Evolutionary conservation across 2,113 vertebrate genomes (phyloP).

Genomic region (Percina caprodes): DNA sequence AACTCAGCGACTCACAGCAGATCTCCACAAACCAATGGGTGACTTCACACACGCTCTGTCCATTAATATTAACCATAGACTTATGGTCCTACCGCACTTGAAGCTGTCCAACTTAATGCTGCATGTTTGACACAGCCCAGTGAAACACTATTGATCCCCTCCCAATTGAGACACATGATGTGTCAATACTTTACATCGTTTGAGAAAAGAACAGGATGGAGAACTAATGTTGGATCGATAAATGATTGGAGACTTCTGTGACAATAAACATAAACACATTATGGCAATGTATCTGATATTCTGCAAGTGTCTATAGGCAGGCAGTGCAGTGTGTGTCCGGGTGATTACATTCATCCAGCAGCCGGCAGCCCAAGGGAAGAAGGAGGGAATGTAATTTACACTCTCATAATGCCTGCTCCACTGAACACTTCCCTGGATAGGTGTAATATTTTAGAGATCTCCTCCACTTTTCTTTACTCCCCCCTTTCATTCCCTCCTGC

Average conservation of each 20-base stretch:
- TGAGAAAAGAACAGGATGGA: conserved; percentile 34
- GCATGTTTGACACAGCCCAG: conserved; percentile 42
- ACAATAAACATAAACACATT: conserved; percentile 57
- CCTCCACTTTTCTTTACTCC: conserved; percentile 38
- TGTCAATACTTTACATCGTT: conserved; percentile 67
- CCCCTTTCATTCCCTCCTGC: conserved; percentile 25
- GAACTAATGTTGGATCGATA: conserved; percentile 38
- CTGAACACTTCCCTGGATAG: conserved; percentile 71
- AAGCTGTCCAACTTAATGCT: conserved; percentile 32
- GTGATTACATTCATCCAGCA: conserved; percentile 75
- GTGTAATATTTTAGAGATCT: conserved; percentile 76
- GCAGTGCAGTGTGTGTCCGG: conserved; percentile 46
- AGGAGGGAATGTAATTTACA: conserved; percentile 77
- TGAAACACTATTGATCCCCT: conserved; percentile 58
- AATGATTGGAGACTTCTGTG: conserved; percentile 43
- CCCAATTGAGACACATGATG: conserved; percentile 55
- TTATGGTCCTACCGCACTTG: neutral
- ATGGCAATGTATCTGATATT: conserved; percentile 45
- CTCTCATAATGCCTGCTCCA: conserved; percentile 76
- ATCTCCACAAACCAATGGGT: no score
- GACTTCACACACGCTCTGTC: no score
- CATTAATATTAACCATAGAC: no score
- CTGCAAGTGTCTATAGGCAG: conserved; percentile 54
- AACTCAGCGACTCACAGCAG: no score
- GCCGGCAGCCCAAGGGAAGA: conserved; percentile 63